These are phyloP conservation scores for Chionodraco myersi DNA, from an alignment of 2,113 vertebrate genomes.

Conservation along the genomic window DNA sequence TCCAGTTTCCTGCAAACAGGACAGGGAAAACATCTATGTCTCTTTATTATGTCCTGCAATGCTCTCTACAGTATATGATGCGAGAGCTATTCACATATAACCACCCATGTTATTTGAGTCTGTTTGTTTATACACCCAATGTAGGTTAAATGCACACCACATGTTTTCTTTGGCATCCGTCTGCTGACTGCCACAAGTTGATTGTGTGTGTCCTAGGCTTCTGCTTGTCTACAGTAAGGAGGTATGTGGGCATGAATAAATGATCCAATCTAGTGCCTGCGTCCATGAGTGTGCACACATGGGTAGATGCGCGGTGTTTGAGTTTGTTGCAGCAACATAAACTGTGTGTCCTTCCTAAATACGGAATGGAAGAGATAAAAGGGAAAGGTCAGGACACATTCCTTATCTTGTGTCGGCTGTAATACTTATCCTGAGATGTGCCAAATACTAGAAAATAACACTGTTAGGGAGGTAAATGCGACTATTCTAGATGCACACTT, in stretches of 20 bases:
- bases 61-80: constrained; percentile 15
- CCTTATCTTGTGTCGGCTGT: constrained; percentile 19
- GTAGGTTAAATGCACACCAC: constrained; percentile 1
- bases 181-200: not conserved
- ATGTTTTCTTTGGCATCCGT: not conserved
- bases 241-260: constrained; percentile 55
- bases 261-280: constrained; percentile 5
- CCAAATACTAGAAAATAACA: not conserved
- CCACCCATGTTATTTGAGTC: not conserved
- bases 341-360: constrained; percentile 49
- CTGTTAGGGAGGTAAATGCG: not conserved
- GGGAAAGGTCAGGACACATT: constrained; percentile 44
- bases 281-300: not conserved
- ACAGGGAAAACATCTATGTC: constrained; percentile 18
- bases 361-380: constrained; percentile 30
- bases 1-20: constrained; percentile 69
- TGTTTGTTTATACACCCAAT: constrained; percentile 17
- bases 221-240: constrained; percentile 28
- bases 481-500: not conserved
- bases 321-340: constrained; percentile 63
- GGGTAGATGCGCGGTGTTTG: constrained; percentile 20
- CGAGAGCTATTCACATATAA: constrained; percentile 8
- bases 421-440: constrained; percentile 22
- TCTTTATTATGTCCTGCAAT: constrained; percentile 26
- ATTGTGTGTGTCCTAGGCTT: constrained; percentile 16